Percentiles rank a stretch among this genome's conserved stretches.
These are phyloP conservation scores for Diadumene lineata DNA, from an alignment of 92 coral and sea anemone genomes.

Conservation along the genomic window DNA sequence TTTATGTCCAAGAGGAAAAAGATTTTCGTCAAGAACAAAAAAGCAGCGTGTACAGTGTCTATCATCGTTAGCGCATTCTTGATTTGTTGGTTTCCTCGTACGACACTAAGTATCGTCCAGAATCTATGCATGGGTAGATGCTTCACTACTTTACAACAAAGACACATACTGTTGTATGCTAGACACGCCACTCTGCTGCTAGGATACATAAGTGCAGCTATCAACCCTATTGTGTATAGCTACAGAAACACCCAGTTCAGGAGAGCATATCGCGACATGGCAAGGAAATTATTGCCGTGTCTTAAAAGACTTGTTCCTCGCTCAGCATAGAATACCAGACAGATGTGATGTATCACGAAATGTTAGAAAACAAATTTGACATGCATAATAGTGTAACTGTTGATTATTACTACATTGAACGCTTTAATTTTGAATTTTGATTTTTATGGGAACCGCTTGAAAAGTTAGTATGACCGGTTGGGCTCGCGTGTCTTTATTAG, in stretches of 20 bases:
- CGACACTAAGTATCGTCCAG: conserved; percentile 9
- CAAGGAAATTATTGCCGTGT: conserved; percentile 27
- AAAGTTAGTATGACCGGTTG: no score
- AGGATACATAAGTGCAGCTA: conserved; percentile 22
- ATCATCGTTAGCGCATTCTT: conserved; percentile 34
- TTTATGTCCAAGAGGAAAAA: conserved; percentile 17
- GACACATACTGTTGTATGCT: neutral
- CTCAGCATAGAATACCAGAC: neutral
- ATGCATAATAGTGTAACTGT: no score
- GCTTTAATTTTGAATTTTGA: no score
- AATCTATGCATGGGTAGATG: conserved; percentile 18
- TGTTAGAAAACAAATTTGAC: no score
- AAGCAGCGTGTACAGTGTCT: conserved; percentile 32
- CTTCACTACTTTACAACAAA: neutral
- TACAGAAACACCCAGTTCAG: conserved; percentile 36
- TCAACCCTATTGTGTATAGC: conserved; percentile 36
- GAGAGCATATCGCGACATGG: conserved; percentile 23
- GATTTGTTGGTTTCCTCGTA: conserved; percentile 28
- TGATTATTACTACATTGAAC: no score
- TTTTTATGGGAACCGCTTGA: no score
- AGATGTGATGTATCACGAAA: no score
- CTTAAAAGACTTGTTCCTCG: conserved; percentile 1
- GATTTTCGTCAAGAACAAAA: conserved; percentile 32
- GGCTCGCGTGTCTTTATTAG: no score
- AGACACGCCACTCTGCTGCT: conserved; percentile 14